A percentile compares a stretch with the other conserved stretches of the same genome.
Evolutionary conservation across 2,888 invertebrate genomes (phyloP).

Genomic region (Conops quadrifasciatus): DNA sequence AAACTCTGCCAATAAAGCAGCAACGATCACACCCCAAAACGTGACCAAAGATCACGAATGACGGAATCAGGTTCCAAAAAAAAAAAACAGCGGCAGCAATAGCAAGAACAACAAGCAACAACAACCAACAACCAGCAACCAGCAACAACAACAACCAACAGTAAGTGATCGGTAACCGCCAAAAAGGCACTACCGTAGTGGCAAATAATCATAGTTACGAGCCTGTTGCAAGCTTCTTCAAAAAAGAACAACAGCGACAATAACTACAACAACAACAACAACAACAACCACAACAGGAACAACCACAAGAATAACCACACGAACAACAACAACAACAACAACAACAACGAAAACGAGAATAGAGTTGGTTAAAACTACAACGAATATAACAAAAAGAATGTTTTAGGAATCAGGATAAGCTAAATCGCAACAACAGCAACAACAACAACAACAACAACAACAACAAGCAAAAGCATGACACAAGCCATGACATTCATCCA

Average conservation of each 20-base stretch:
- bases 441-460: constrained; percentile 16
- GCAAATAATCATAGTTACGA: constrained; percentile 21
- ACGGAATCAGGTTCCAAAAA: constrained; percentile 46
- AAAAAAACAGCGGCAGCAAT: constrained; percentile 31
- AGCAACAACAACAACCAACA: constrained; percentile 34
- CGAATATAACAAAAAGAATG: not conserved
- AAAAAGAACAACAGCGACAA: not conserved
- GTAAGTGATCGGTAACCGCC: constrained; percentile 35
- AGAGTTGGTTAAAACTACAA: no score
- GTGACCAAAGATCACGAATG: constrained; percentile 58
- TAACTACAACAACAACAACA: constrained; percentile 12
- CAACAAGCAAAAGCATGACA: constrained; percentile 34
- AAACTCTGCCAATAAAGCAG: constrained; percentile 61
- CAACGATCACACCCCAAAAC: constrained; percentile 62
- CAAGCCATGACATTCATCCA: constrained; percentile 19
- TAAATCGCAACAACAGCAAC: not conserved
- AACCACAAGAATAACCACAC: not conserved
- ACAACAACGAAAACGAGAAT: not conserved
- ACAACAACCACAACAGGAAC: not conserved
- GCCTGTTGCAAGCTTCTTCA: constrained; percentile 16
- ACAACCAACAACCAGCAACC: constrained; percentile 24
- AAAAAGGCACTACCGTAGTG: constrained; percentile 35
- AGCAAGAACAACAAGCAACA: constrained; percentile 17
- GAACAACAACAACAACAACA: constrained; percentile 11
- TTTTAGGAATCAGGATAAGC: constrained; percentile 27